Evolutionary conservation across 2,797 vertebrate genomes (phyloP).

Genomic region (Silurus aristotelis): DNA sequence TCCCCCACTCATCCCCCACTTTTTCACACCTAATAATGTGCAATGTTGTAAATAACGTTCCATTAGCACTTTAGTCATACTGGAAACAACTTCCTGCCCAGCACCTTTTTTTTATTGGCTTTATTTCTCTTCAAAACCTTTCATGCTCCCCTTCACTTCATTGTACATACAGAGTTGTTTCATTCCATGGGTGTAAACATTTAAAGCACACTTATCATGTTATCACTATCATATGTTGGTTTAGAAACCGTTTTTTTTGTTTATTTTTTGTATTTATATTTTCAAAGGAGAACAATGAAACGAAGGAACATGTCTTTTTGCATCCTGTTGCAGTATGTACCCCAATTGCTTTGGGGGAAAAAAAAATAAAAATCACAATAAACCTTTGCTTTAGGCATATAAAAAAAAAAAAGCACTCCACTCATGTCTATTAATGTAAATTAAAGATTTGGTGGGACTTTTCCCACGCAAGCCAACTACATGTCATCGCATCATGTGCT

Average conservation of each 20-base stretch:
- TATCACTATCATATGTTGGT: conserved; percentile 71
- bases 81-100: conserved; percentile 36
- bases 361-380: conserved; percentile 56
- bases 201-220: conserved; percentile 81
- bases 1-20: conserved; percentile 33
- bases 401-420: conserved; percentile 54
- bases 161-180: conserved; percentile 77
- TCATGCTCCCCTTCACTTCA: conserved; percentile 73
- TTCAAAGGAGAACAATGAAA: conserved; percentile 25
- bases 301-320: conserved; percentile 51
- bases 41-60: conserved; percentile 57
- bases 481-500: not conserved
- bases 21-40: conserved; percentile 47
- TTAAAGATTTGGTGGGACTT: conserved; percentile 59
- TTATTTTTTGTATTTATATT: conserved; percentile 51
- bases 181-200: conserved; percentile 81
- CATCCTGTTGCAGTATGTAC: conserved; percentile 60
- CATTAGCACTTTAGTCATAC: conserved; percentile 54
- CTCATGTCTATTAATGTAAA: conserved; percentile 59
- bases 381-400: conserved; percentile 60
- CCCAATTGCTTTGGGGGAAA: conserved; percentile 52
- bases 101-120: conserved; percentile 25
- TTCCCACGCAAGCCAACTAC: conserved; percentile 44
- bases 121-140: conserved; percentile 46
- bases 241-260: conserved; percentile 47